Percentiles rank a stretch among this genome's conserved stretches.
phyloP scores from a whole-genome alignment of 1,140 invertebrate species.

The Drosophila repletoides region DNA sequence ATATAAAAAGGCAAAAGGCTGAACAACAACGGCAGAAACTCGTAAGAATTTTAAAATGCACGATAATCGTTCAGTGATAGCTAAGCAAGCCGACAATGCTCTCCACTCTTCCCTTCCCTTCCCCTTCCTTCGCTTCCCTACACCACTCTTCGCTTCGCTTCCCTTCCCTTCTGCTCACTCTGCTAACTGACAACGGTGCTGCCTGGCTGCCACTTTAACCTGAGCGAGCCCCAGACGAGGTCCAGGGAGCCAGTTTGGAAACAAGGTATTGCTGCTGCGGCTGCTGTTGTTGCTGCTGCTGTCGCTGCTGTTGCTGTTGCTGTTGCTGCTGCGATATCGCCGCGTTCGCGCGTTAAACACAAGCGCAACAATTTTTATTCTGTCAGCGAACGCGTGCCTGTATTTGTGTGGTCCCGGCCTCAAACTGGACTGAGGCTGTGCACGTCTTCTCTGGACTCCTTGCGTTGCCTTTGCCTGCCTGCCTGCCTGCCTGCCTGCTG shows the following conservation, averaged over 20 bases:
- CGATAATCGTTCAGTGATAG: slow-evolving; percentile 82
- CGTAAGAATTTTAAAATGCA: slow-evolving; percentile 82
- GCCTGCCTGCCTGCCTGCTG: slow-evolving; percentile 33
- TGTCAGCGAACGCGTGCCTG: slow-evolving; percentile 83
- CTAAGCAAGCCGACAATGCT: slow-evolving; percentile 80
- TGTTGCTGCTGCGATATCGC: slow-evolving; percentile 67
- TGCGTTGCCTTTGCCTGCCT: slow-evolving; percentile 17
- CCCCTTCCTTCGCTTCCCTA: not conserved
- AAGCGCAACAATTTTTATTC: slow-evolving; percentile 83
- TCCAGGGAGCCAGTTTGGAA: slow-evolving; percentile 73
- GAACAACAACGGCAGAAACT: slow-evolving; percentile 66
- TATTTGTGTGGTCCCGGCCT: slow-evolving; percentile 81
- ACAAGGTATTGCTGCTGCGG: slow-evolving; percentile 66
- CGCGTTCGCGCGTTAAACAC: slow-evolving; percentile 82
- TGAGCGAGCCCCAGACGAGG: slow-evolving; percentile 35
- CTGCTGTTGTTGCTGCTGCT: slow-evolving; percentile 27
- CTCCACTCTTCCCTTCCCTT: slow-evolving; percentile 13
- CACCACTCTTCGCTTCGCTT: not conserved
- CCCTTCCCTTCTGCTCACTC: slow-evolving; percentile 20
- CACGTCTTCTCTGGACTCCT: slow-evolving; percentile 18
- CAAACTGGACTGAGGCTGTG: slow-evolving; percentile 59
- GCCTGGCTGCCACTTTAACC: slow-evolving; percentile 65
- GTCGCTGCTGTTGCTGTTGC: slow-evolving; percentile 20
- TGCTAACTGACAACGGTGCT: slow-evolving; percentile 42
- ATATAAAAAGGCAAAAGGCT: slow-evolving; percentile 67